Base-by-base conservation (phyloP, 1,140 invertebrate genomes). In the Tetramorium parvispinum region DNA sequence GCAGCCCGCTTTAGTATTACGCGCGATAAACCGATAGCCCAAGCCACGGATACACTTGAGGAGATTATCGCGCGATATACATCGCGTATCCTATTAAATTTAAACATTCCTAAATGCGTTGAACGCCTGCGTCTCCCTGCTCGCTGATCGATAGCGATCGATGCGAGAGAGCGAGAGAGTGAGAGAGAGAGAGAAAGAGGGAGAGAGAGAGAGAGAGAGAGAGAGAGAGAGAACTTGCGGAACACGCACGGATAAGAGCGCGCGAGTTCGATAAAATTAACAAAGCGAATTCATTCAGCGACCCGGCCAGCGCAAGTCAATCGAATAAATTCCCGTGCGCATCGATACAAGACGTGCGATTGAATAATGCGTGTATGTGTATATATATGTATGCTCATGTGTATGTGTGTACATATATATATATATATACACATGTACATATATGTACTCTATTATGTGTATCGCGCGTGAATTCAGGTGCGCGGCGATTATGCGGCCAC, bases 221-320 rank as follows among this genome's bases (percentile, higher is more conserved):
- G 57, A 27, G 57, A 59, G 57, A 27, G 24, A 61, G 57, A 61
- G 57, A 61, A 27, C 32, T 32, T 0, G 32, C 37, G 40, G 40
- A 46, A 68, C 57, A 32, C 40, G 57, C 76, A 61, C 8, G 61
- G 59, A 78, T 51, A 57, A 76, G 57, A 65, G 37, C 76, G 55
- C 8, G 55, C 55, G 77, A 66, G 65, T 24, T 71, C 53, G 79
- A 83, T 83, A 73, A 73, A 83, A 73, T 83, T 83, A 83, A 83
- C 79, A 83, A 83, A 83, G 79, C 79, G 79, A 83, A 83, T 83
- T 83, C 79, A 83, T 83, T 83, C 79, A 73, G 24, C 53, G 79
- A 32, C 5, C 66, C 53, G 66, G 53, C n/a, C 57, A 59, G 27
- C 49, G 49, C 77, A 61, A 70, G 21, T 43, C 77, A 40, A 83